Conservation (phyloP, 2,888 invertebrate genomes). For the Galeopsomyia nigrocyanea region DNA sequence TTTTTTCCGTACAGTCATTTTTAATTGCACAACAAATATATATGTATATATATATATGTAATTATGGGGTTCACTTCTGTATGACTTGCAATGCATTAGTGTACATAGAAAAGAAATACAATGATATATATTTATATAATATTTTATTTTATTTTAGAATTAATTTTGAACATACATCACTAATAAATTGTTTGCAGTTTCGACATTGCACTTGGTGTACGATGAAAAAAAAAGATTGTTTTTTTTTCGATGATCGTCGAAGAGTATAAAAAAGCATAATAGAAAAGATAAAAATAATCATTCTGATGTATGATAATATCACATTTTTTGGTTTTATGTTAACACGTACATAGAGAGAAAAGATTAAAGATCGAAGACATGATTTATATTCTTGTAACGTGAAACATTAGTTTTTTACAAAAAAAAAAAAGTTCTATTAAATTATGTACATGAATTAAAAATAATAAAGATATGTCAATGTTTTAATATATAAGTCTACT, state of each 20-base stretch:
- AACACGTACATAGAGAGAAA: slow-evolving; percentile 2
- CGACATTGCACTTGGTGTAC: slow-evolving; percentile 39
- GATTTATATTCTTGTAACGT: slow-evolving; percentile 18
- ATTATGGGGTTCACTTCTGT: slow-evolving; percentile 29
- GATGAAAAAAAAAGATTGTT: slow-evolving; percentile 17
- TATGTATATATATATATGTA: not conserved
- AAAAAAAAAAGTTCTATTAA: slow-evolving; percentile 24
- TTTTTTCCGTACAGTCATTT: slow-evolving; percentile 28
- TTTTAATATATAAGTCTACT: slow-evolving; percentile 20
- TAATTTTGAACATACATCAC: slow-evolving; percentile 32
- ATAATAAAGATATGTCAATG: slow-evolving; percentile 36
- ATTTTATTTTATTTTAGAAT: slow-evolving; percentile 43
- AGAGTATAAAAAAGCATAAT: slow-evolving; percentile 14
- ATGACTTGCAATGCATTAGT: slow-evolving; percentile 31
- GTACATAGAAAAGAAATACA: slow-evolving; percentile 35
- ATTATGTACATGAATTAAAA: slow-evolving; percentile 43
- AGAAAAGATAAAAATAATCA: slow-evolving; percentile 14
- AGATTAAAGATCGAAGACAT: slow-evolving; percentile 14
- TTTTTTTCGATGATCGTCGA: not conserved
- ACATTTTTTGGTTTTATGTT: slow-evolving; percentile 35
- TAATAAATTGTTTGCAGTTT: slow-evolving; percentile 39
- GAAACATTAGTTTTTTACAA: slow-evolving; percentile 34
- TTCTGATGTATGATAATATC: slow-evolving; percentile 19
- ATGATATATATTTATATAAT: slow-evolving; percentile 27
- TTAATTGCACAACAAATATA: slow-evolving; percentile 37